Evolutionary conservation across 2,888 invertebrate genomes (phyloP), one percentile per base, ranked within the genome.

Genomic region (Acleris emargana): DNA sequence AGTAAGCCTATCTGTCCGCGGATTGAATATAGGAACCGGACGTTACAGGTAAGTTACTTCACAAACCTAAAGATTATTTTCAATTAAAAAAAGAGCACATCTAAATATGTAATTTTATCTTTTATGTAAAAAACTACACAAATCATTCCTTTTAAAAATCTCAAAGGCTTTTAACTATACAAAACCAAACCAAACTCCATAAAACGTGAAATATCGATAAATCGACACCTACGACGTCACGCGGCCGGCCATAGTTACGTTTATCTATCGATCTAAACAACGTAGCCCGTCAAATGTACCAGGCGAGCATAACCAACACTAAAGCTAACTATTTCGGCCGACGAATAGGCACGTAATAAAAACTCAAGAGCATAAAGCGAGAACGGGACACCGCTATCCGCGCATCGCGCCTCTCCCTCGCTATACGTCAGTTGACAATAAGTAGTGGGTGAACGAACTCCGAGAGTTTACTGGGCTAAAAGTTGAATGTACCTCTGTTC

Each of bases 391-490:
- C 75, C 71, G 75, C 81, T 87, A 89, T 86, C 81, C 79, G 75
- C 80, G 73, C 75, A 77, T 76, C 73, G 70, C 71, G 80, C 75
- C 59, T 89, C 89, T 84, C 88, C 67, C 78, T 91, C 87, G 73
- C 76, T 86, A 84, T 88, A 89, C 91, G 91, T 91, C 90, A 91
- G 89, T 90, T 91, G 91, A 92, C 92, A 91, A 73, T 73, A 73
- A 91, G 90, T 88, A 92, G 82, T 93, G 91, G 93, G 93, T 93
- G 93, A 93, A 92, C 84, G 93, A 92, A 91, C 93, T 89, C 83
- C 72, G 84, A 81, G 91, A 93, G 93, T 93, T 93, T 93, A 93
- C 92, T 93, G 88, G 93, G 93, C 92, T 93, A 93, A 93, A 93
- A 93, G 93, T 92, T 93, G 92, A 93, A 92, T 85, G 93, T 90